These are phyloP conservation scores for Nomada fucata DNA, from an alignment of 2,888 invertebrate genomes.

Conservation along the genomic window DNA sequence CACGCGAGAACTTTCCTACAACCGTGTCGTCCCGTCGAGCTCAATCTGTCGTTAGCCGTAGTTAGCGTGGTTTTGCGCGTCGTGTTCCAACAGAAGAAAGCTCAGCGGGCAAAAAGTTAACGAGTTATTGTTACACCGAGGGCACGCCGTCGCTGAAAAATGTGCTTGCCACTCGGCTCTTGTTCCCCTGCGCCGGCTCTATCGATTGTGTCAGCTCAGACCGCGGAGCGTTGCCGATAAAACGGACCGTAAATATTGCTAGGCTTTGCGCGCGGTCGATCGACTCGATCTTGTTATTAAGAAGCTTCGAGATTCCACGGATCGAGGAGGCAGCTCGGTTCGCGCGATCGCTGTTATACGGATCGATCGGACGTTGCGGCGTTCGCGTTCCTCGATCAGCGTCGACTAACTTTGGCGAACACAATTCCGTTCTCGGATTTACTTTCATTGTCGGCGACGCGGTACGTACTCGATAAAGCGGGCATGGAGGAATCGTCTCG, in stretches of 20 bases:
- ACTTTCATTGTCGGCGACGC: constrained; percentile 40
- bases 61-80: not conserved
- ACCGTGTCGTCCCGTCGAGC: not conserved
- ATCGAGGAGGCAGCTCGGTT: not conserved
- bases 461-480: constrained; percentile 49
- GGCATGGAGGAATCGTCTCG: constrained; percentile 45
- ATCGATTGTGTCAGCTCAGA: not conserved
- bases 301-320: constrained; percentile 1
- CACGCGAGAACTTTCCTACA: not conserved
- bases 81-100: not conserved
- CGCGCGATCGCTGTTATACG: not conserved
- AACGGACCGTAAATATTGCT: not conserved
- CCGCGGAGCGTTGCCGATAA: not conserved
- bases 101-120: not conserved
- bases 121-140: constrained; percentile 22
- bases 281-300: constrained; percentile 11
- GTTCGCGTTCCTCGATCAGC: not conserved
- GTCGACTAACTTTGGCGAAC: too few species aligned
- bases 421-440: constrained; percentile 39
- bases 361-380: constrained; percentile 12
- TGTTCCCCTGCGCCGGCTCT: not conserved
- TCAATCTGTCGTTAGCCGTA: not conserved
- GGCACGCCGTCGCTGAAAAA: not conserved
- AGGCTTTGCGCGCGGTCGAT: not conserved
- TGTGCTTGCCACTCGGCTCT: not conserved